Percentiles rank a stretch among this genome's conserved stretches.
phyloP scores from a whole-genome alignment of 2,797 vertebrate species.

The Meda fulgida region DNA sequence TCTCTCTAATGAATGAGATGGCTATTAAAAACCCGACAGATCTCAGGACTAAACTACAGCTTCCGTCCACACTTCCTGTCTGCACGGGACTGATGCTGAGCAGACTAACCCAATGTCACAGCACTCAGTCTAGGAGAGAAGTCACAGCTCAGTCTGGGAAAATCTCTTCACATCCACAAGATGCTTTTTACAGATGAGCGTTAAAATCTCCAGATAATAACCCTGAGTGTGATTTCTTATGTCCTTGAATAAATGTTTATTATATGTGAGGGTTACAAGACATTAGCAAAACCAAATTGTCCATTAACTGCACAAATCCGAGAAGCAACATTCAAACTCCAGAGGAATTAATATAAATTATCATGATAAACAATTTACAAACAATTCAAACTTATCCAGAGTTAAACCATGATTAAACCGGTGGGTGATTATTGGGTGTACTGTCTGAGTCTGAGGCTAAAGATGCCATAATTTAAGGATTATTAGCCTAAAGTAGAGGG shows the following conservation, averaged over 20 bases:
- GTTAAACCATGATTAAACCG: background rate
- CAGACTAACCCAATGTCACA: slow-evolving; percentile 72
- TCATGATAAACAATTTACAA: slow-evolving; percentile 10
- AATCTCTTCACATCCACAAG: slow-evolving; percentile 54
- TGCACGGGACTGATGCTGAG: slow-evolving; percentile 70
- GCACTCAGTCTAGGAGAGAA: slow-evolving; percentile 56
- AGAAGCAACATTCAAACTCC: background rate
- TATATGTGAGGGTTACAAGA: background rate
- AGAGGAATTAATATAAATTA: background rate
- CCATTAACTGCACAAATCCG: background rate
- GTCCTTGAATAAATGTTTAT: background rate
- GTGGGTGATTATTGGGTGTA: background rate
- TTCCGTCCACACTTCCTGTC: slow-evolving; percentile 76
- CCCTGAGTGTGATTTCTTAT: background rate
- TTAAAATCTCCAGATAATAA: background rate
- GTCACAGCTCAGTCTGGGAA: slow-evolving; percentile 50
- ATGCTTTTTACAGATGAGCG: slow-evolving; percentile 8
- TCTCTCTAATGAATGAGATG: slow-evolving; percentile 78
- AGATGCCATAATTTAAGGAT: background rate
- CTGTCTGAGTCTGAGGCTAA: background rate
- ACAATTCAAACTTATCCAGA: background rate
- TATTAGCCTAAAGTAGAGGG: background rate
- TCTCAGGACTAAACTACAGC: slow-evolving; percentile 67
- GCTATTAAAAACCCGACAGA: slow-evolving; percentile 72
- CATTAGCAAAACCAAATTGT: background rate